Evolutionary conservation across 2,797 vertebrate species (phyloP).

Genomic region (Cephalopachus bancanus): DNA sequence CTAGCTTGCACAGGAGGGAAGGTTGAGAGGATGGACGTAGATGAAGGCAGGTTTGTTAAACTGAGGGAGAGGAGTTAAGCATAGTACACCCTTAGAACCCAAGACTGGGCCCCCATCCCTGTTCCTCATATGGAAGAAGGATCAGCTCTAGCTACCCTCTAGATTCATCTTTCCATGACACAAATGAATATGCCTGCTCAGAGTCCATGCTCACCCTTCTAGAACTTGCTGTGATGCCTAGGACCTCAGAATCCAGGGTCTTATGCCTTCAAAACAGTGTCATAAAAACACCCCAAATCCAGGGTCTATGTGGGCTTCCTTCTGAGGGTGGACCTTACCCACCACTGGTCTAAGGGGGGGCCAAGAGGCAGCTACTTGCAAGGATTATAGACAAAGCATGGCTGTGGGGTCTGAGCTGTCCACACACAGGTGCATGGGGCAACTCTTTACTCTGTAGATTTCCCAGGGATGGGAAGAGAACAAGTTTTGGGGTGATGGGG

Average conservation of each 20-base stretch:
- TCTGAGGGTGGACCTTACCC: neutral
- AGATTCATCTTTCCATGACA: neutral
- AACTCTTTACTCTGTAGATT: neutral
- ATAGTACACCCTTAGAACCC: neutral
- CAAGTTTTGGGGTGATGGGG: neutral
- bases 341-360: neutral
- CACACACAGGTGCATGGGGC: accelerated
- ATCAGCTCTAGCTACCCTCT: neutral
- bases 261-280: no score
- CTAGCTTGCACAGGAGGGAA: neutral
- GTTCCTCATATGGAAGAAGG: neutral
- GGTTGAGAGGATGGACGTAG: neutral
- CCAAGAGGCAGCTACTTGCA: neutral
- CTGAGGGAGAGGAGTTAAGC: neutral
- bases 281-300: neutral
- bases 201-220: neutral
- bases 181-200: neutral
- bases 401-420: neutral
- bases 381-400: neutral
- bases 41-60: neutral
- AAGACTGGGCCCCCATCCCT: neutral
- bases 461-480: neutral
- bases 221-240: neutral
- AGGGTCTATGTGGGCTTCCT: neutral
- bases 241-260: neutral